Evolutionary conservation across 2,113 vertebrate species (phyloP).

Genomic region (Dipodomys spectabilis): DNA sequence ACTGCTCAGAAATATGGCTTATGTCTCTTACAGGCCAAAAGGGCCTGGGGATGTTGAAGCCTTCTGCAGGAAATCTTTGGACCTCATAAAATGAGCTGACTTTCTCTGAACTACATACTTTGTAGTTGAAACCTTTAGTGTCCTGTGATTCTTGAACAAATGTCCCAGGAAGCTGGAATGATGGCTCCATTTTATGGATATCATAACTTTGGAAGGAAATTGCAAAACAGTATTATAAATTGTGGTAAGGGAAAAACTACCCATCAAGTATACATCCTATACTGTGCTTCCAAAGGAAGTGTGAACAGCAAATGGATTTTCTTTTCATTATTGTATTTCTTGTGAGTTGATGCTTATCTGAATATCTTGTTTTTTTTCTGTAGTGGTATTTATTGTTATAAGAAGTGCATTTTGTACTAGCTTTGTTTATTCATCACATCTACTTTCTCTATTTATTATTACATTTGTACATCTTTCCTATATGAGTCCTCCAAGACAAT

Average conservation of each 20-base stretch:
- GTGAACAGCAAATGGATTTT: background rate
- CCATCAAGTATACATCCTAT: background rate
- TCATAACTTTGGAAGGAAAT: constrained; percentile 23
- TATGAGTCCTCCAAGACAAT: background rate
- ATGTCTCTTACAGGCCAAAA: background rate
- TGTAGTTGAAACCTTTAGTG: constrained; percentile 31
- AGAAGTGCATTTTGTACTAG: background rate
- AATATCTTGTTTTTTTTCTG: background rate
- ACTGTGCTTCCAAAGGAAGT: background rate
- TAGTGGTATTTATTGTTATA: constrained; percentile 9
- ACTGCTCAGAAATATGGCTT: background rate
- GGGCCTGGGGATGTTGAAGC: background rate
- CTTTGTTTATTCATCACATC: background rate
- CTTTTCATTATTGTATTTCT: constrained; percentile 9
- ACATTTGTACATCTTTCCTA: background rate
- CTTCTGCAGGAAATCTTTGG: background rate
- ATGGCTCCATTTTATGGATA: constrained; percentile 35
- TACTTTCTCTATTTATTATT: background rate
- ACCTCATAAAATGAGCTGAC: constrained; percentile 15
- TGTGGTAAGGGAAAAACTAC: background rate
- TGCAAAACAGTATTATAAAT: background rate
- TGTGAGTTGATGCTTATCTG: background rate
- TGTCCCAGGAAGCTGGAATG: background rate
- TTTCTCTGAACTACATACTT: constrained; percentile 23
- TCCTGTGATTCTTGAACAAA: constrained; percentile 49